phyloP scores from a whole-genome alignment of 2,888 invertebrate species.

The Monochamus alternatus region DNA sequence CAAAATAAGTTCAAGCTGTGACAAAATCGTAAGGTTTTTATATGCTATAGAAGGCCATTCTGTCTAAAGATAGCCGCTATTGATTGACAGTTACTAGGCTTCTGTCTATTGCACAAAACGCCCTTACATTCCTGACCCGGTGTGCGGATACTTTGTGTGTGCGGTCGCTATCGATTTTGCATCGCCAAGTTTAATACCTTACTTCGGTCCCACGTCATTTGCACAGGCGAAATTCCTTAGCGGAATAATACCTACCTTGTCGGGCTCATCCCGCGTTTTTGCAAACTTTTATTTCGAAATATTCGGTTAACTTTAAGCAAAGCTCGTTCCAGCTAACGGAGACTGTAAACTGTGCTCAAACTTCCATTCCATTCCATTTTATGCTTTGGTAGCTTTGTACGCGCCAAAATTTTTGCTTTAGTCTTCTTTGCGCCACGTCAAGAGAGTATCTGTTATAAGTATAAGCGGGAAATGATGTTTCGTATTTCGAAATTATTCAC shows the following conservation, averaged over 20 bases:
- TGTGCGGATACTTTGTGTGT: conserved; percentile 7
- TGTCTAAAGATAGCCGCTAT: neutral
- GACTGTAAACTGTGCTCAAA: conserved; percentile 1
- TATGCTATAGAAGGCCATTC: no score
- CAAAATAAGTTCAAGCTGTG: neutral
- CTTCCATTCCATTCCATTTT: neutral
- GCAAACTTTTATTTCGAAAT: neutral
- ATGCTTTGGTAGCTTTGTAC: neutral
- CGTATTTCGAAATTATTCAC: no score
- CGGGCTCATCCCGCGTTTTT: neutral
- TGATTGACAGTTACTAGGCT: neutral
- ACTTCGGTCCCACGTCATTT: conserved; percentile 1
- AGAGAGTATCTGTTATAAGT: no score
- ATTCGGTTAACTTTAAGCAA: neutral
- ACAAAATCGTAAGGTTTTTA: neutral
- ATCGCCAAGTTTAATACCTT: conserved; percentile 10
- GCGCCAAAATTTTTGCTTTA: no score
- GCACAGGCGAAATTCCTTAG: conserved; percentile 5
- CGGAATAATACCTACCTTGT: neutral
- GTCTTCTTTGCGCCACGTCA: no score
- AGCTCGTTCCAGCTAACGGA: neutral
- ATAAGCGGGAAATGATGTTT: no score
- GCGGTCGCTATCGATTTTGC: conserved; percentile 9
- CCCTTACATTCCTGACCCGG: conserved; percentile 9
- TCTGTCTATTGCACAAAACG: conserved; percentile 6